Evolutionary conservation across 2,113 vertebrate species (phyloP), one percentile per base, ranked within the genome.

Genomic region (Chionis minor): DNA sequence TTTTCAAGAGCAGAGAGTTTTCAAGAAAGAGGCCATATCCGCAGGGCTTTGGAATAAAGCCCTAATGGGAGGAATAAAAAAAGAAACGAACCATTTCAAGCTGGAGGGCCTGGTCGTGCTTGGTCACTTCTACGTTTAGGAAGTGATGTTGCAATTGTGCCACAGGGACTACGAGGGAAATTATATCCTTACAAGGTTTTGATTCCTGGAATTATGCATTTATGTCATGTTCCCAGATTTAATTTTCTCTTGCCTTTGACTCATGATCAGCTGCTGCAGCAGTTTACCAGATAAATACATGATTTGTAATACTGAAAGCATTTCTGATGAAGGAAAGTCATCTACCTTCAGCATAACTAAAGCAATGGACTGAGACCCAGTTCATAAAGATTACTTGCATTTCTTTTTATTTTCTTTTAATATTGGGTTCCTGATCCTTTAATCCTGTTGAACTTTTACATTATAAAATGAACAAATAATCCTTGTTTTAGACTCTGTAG

Each of bases 331-430:
- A 88, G 65, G 23, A 42, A 74, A 93, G 20, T 42, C 11, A 82
- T 72, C 22, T 77, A 71, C 65, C 38, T 65, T 94, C 65, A 77
- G 33, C 5, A 4, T 67, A 92, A 94, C 42, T 52, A 30, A 92
- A 94, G 83, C 56, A 92, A 70, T 24, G 19, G 35, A 49, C 47
- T 85, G 73, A 89, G 44, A 81, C n/a, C 16, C 40, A 63, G 65
- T 59, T 80, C 49, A 28, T 58, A 96, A 74, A 88, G 75, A 78
- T 90, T 85, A 85, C 38, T 78, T 44, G 32, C 40, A 51, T 92
- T 97, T 95, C 87, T 91, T 92, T 85, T 63, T 93, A 62, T 92
- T 90, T 95, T 90, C 63, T 92, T 97, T 96, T 94, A 96, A 96
- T 94, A 94, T 28, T 86, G n/a, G 2, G 5, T 74, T 95, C 62